Evolutionary conservation across 2,888 invertebrate species (phyloP).

Genomic region (Drosophila heteroneura): DNA sequence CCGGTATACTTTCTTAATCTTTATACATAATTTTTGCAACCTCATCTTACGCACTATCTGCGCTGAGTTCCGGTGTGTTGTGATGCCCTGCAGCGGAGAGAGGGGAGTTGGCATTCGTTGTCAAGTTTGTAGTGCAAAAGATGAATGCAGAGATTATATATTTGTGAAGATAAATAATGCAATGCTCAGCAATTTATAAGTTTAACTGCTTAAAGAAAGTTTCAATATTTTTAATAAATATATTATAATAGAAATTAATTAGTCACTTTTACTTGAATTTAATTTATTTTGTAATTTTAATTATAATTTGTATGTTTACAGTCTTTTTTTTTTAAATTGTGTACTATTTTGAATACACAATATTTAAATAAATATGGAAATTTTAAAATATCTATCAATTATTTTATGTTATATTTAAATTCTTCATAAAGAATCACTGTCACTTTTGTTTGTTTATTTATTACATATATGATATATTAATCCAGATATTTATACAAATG

Average conservation of each 20-base stretch:
- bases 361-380: not conserved
- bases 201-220: not conserved
- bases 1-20: slow-evolving; percentile 79
- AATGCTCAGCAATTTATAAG: not conserved
- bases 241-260: not conserved
- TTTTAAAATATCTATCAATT: not conserved
- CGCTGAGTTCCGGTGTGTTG: slow-evolving; percentile 22
- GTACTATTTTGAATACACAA: no score
- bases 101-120: not conserved
- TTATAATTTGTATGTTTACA: not conserved
- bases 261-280: not conserved
- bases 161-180: not conserved
- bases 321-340: not conserved
- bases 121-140: not conserved
- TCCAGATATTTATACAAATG: not conserved
- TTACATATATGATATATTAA: not conserved
- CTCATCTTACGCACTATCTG: slow-evolving; percentile 59
- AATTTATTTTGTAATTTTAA: not conserved
- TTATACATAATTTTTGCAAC: slow-evolving; percentile 72
- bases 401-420: not conserved
- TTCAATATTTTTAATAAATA: not conserved
- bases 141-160: not conserved
- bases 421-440: not conserved
- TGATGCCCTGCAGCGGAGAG: slow-evolving; percentile 7
- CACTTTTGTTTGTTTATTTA: not conserved